Percentiles rank a stretch among this genome's conserved stretches.
Evolutionary conservation across 2,888 invertebrate species (phyloP).

Genomic region (Stenichneumon culpator): DNA sequence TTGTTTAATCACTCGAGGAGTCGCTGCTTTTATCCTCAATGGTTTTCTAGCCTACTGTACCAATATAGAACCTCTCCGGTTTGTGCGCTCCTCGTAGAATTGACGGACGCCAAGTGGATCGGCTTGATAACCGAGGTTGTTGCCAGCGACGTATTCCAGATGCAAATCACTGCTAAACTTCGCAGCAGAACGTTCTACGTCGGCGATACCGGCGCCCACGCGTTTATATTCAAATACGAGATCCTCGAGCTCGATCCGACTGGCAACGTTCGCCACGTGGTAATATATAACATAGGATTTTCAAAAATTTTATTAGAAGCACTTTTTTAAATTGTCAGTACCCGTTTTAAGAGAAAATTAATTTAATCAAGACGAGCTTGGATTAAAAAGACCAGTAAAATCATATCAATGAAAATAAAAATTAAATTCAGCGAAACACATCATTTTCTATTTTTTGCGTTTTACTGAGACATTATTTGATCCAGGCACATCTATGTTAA

Average conservation of each 20-base stretch:
- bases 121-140: conserved; percentile 78
- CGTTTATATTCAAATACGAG: conserved; percentile 78
- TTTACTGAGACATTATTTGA: too few species aligned
- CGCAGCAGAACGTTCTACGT: conserved; percentile 70
- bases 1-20: conserved; percentile 59
- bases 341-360: background rate
- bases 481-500: background rate
- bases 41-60: conserved; percentile 30
- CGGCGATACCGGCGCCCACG: conserved; percentile 70
- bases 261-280: conserved; percentile 68
- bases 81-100: conserved; percentile 68
- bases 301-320: background rate
- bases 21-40: conserved; percentile 44
- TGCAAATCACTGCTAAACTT: conserved; percentile 67
- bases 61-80: background rate
- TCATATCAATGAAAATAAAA: background rate
- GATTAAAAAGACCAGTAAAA: background rate
- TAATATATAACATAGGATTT: conserved; percentile 20
- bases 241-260: conserved; percentile 74
- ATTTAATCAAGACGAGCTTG: background rate
- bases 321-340: background rate
- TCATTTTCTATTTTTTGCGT: too few species aligned
- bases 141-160: conserved; percentile 71
- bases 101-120: conserved; percentile 75
- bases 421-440: background rate